Percentiles rank a stretch among this genome's conserved stretches.
Conservation (phyloP, 2,797 vertebrate genomes). For the Danio tinwini region DNA sequence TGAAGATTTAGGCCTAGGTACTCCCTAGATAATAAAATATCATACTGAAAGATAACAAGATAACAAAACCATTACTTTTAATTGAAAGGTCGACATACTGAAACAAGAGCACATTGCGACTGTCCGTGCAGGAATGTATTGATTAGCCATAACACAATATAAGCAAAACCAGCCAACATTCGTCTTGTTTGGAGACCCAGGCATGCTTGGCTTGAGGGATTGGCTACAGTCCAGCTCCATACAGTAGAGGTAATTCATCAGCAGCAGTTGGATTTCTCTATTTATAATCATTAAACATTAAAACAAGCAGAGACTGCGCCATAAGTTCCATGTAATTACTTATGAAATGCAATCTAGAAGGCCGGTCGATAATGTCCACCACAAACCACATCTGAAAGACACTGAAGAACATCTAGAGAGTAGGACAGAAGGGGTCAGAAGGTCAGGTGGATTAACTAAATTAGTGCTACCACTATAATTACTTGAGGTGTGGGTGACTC, state of each 20-base stretch:
- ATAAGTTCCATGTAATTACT: slow-evolving; percentile 36
- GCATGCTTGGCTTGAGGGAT: slow-evolving; percentile 26
- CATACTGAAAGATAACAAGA: slow-evolving; percentile 43
- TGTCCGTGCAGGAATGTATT: slow-evolving; percentile 41
- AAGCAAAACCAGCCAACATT: slow-evolving; percentile 32
- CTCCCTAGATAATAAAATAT: slow-evolving; percentile 26
- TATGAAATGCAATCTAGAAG: slow-evolving; percentile 13
- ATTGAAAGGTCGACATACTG: slow-evolving; percentile 44
- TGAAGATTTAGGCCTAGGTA: neutral
- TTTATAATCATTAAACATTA: slow-evolving; percentile 45
- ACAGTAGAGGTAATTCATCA: slow-evolving; percentile 47
- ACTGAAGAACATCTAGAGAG: slow-evolving; percentile 4
- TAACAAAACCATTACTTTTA: slow-evolving; percentile 31
- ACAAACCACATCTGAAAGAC: slow-evolving; percentile 29
- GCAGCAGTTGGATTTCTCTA: neutral
- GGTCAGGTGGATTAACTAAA: slow-evolving; percentile 43
- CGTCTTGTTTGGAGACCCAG: slow-evolving; percentile 46
- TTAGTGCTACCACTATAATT: slow-evolving; percentile 42
- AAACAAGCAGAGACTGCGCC: slow-evolving; percentile 21
- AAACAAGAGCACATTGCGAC: slow-evolving; percentile 28
- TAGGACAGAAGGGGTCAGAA: slow-evolving; percentile 28
- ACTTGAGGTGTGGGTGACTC: slow-evolving; percentile 37
- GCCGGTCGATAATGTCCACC: slow-evolving; percentile 19
- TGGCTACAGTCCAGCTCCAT: slow-evolving; percentile 43
- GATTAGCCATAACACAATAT: slow-evolving; percentile 55